Base-by-base conservation (phyloP, 2,888 invertebrate species). In the Marasmarcha lunaedactyla region DNA sequence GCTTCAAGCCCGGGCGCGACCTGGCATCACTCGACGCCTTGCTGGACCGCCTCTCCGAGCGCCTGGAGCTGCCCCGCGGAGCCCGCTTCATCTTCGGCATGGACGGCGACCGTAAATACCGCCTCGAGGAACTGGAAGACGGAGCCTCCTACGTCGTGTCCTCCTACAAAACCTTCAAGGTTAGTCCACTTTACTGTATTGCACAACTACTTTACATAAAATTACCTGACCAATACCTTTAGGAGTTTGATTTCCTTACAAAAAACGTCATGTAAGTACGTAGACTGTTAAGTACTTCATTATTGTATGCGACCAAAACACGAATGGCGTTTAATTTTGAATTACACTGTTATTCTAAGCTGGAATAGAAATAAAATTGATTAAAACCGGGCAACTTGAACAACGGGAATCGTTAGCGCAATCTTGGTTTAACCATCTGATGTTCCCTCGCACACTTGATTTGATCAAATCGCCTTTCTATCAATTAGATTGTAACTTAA, bases 111-210 rank as follows among this genome's bases (percentile, higher is more conserved):
- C 86, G 94, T 41, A 92, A 96, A 62, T 90, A 90, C 65, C 87
- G 89, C 63, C 84, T 94, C 52, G 95, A 92, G 57, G 94, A 95
- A 60, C 76, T 96, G 46, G 93, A 94, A 61, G 94, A 95, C 60
- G 95, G 94, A n/a, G 92, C 92, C 12, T 91, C 92, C 6, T 97
- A 97, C 69, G 94, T 97, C 48, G 95, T 95, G 27, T 96, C 97
- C 6, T 94, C 94, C 2, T 94, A 93, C 63, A 94, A 94, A 73
- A 91, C 91, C 9, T 95, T 95, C 71, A 94, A 94, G 91, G 95
- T 93, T 56, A 58, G 64, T 39, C 5, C 33, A 33, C 14, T 30
- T 25, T 39, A 36, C 20, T n/a, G 9, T 20, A 20, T 20, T 35
- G 12, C 14, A 10, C 33, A 14, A 6, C 38, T 26, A 39, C 40